Conservation (phyloP, 2,888 invertebrate genomes). For the Polyommatus icarus region DNA sequence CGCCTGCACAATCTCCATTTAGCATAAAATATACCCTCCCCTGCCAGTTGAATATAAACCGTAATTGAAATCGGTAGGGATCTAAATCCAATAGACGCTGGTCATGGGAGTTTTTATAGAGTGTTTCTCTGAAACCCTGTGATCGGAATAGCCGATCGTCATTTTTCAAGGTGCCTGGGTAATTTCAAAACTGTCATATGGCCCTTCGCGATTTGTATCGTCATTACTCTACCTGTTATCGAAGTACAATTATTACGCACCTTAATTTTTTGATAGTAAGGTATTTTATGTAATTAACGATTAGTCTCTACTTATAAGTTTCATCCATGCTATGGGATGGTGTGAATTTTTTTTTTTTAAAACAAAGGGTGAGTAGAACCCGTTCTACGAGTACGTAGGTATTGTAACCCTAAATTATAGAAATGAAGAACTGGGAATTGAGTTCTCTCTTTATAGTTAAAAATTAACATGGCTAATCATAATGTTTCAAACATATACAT, state of each 20-base stretch:
- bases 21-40: background rate
- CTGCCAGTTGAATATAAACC: background rate
- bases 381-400: background rate
- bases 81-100: background rate
- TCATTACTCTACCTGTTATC: constrained; percentile 45
- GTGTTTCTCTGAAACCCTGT: constrained; percentile 36
- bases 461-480: background rate
- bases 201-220: constrained; percentile 49
- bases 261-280: constrained; percentile 36
- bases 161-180: constrained; percentile 53
- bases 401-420: background rate
- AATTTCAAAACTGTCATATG: constrained; percentile 60
- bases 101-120: constrained; percentile 36
- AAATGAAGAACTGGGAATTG: background rate
- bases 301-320: constrained; percentile 37
- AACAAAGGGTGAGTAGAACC: background rate
- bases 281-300: constrained; percentile 34
- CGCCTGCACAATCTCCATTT: constrained; percentile 15
- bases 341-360: constrained; percentile 37
- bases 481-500: background rate
- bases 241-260: constrained; percentile 39
- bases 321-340: constrained; percentile 35
- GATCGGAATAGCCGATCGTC: constrained; percentile 41
- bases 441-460: background rate
- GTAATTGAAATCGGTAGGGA: background rate